phyloP scores from a whole-genome alignment of 2,888 invertebrate species.

The Drosophila bunnanda region DNA sequence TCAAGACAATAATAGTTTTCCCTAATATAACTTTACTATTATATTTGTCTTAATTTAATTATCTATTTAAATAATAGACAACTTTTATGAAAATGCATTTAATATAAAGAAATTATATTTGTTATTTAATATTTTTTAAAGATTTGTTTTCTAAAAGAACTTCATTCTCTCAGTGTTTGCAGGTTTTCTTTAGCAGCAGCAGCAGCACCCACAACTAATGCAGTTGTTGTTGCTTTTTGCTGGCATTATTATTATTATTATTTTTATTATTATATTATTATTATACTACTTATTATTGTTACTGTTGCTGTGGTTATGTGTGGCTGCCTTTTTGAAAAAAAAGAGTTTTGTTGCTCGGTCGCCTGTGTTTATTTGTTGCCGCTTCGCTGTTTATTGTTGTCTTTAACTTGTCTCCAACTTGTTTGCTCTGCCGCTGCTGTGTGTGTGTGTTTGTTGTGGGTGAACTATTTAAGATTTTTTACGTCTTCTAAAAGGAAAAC shows the following conservation, averaged over 20 bases:
- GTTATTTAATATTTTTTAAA: background rate
- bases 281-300: constrained; percentile 4
- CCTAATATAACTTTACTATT: background rate
- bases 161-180: background rate
- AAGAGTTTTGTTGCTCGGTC: constrained; percentile 47
- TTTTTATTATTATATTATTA: constrained; percentile 28
- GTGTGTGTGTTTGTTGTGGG: constrained; percentile 13
- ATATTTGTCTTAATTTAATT: background rate
- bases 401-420: constrained; percentile 27
- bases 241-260: constrained; percentile 30
- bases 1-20: background rate
- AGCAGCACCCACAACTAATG: constrained; percentile 62
- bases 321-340: constrained; percentile 37
- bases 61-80: too few species aligned
- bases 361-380: constrained; percentile 35
- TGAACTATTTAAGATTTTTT: constrained; percentile 35
- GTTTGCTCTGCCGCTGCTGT: constrained; percentile 22
- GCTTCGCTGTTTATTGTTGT: constrained; percentile 37
- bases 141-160: background rate
- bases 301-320: constrained; percentile 38
- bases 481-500: constrained; percentile 28
- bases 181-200: constrained; percentile 5
- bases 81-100: background rate
- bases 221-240: constrained; percentile 27
- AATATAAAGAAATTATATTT: background rate